Conservation (phyloP, 1,140 invertebrate species). For the Steinernema feltiae region DNA sequence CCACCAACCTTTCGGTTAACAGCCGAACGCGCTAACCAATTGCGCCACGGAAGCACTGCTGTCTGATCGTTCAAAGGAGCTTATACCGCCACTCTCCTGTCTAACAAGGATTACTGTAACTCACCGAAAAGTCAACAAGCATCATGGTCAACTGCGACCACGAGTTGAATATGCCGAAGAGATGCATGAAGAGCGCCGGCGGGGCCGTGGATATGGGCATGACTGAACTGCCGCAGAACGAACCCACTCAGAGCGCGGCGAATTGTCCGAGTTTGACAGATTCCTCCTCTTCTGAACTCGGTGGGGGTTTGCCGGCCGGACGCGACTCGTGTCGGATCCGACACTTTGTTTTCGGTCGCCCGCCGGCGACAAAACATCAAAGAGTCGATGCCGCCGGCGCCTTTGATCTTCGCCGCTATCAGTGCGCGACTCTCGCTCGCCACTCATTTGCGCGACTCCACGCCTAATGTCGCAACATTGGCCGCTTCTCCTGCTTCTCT, state of each 20-base stretch:
- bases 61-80: background rate
- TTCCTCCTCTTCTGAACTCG: too few relatives aligned
- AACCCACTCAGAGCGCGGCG: background rate
- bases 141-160: background rate
- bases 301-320: background rate
- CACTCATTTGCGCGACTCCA: conserved; percentile 5
- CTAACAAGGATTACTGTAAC: conserved; percentile 1
- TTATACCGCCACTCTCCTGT: background rate
- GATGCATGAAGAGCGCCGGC: background rate
- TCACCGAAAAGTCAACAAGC: background rate
- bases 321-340: background rate
- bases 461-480: background rate
- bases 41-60: too few relatives aligned
- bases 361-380: conserved; percentile 4
- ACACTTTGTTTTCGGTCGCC: conserved; percentile 11
- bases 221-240: background rate
- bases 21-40: conserved; percentile 30
- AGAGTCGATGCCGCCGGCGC: conserved; percentile 14
- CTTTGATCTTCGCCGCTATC: conserved; percentile 11
- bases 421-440: background rate
- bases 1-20: conserved; percentile 32
- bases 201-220: background rate
- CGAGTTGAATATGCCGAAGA: conserved; percentile 6
- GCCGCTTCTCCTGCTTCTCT: background rate
- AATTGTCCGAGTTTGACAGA: background rate